phyloP scores from a whole-genome alignment of 2,113 vertebrate species.

The Osmerus mordax region DNA sequence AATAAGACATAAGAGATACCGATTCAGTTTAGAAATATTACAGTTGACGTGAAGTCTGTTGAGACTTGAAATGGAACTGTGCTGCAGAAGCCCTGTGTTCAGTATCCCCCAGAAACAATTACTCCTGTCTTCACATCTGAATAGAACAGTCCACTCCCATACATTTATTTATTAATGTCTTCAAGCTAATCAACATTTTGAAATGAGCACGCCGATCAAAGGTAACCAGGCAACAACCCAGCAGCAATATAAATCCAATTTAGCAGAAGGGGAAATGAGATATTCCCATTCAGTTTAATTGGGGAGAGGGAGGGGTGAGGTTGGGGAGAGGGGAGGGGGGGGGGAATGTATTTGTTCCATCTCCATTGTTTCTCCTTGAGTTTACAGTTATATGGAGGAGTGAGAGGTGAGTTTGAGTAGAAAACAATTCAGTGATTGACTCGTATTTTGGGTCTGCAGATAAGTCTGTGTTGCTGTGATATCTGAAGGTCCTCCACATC shows the following conservation, averaged over 20 bases:
- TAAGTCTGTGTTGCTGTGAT: too few relatives aligned
- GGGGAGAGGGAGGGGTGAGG: conserved; percentile 24
- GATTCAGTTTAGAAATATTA: too few relatives aligned
- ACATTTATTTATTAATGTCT: conserved; percentile 57
- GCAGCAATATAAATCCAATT: conserved; percentile 62
- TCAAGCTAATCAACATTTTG: conserved; percentile 58
- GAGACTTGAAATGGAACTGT: too few relatives aligned
- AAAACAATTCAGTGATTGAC: too few relatives aligned
- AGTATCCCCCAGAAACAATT: conserved; percentile 43
- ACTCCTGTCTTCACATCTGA: conserved; percentile 29
- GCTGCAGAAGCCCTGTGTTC: neutral
- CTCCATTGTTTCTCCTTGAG: too few relatives aligned
- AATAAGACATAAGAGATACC: too few relatives aligned
- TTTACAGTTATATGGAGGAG: too few relatives aligned
- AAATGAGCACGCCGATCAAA: conserved; percentile 60
- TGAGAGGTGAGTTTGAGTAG: too few relatives aligned
- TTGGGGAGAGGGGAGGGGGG: neutral
- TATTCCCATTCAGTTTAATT: conserved; percentile 70
- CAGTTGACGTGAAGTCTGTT: too few relatives aligned
- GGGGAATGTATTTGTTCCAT: too few relatives aligned
- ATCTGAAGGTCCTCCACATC: too few relatives aligned
- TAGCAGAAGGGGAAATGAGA: conserved; percentile 62
- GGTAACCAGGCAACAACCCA: conserved; percentile 61
- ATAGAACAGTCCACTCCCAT: conserved; percentile 32
- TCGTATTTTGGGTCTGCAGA: too few relatives aligned